Conservation (phyloP, 2,797 vertebrate genomes). For the Loriculus beryllinus region DNA sequence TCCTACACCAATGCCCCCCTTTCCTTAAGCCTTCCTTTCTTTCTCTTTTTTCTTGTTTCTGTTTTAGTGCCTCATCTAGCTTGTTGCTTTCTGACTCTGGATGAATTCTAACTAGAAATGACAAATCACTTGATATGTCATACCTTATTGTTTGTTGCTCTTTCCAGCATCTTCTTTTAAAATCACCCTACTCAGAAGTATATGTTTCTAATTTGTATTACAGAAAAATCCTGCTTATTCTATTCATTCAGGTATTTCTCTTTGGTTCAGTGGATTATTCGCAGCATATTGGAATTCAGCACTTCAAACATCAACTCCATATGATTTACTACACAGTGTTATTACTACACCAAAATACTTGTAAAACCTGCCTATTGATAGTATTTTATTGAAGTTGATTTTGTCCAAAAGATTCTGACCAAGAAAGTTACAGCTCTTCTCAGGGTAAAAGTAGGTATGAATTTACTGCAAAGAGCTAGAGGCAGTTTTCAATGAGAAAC, state of each 20-base stretch:
- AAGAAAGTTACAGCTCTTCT: neutral
- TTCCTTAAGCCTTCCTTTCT: neutral
- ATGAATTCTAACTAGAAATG: conserved; percentile 17
- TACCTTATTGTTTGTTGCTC: neutral
- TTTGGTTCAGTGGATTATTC: neutral
- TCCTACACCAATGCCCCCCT: neutral
- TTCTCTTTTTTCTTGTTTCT: neutral
- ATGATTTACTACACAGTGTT: neutral
- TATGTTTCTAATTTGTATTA: neutral
- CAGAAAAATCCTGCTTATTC: neutral
- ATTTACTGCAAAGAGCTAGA: neutral
- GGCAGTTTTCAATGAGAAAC: neutral
- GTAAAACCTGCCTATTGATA: neutral
- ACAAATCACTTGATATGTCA: neutral
- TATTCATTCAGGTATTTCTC: neutral
- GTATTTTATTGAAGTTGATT: neutral
- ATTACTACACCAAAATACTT: neutral
- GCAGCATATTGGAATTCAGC: neutral
- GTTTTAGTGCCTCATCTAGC: neutral
- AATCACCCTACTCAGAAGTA: neutral
- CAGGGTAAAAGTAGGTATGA: neutral
- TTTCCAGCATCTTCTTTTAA: conserved; percentile 11
- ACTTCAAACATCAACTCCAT: neutral
- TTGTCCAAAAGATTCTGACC: neutral
- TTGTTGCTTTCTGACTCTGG: neutral